Conservation (phyloP, 2,797 vertebrate genomes). For the Meriones psammophilus region DNA sequence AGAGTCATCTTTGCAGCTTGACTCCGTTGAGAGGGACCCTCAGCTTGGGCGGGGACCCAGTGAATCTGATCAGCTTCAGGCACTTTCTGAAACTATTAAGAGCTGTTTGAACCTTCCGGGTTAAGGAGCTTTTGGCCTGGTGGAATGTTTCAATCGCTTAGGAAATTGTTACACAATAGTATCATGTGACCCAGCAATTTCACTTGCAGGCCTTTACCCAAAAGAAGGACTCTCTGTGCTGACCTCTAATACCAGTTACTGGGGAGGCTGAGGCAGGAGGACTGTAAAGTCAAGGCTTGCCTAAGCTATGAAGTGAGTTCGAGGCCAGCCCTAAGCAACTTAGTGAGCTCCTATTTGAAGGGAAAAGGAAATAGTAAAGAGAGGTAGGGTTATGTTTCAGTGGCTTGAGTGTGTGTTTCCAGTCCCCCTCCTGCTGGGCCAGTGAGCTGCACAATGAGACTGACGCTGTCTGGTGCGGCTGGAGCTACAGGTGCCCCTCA, state of each 20-base stretch:
- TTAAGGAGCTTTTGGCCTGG: background rate
- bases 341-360: background rate
- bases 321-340: background rate
- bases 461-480: background rate
- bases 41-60: background rate
- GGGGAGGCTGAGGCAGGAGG: background rate
- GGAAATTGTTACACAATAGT: background rate
- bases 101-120: background rate
- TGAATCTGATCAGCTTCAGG: background rate
- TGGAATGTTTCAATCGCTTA: background rate
- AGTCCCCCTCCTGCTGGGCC: background rate
- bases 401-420: background rate
- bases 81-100: background rate
- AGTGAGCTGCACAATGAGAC: too few species aligned
- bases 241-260: background rate
- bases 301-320: background rate
- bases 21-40: background rate
- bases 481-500: background rate
- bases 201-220: background rate
- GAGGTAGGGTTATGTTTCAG: background rate
- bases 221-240: background rate
- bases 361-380: background rate
- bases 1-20: background rate
- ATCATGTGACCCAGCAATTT: background rate
- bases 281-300: background rate